These are phyloP conservation scores for Drosophila equinoxialis DNA, from an alignment of 1,140 invertebrate genomes.

Conservation along the genomic window DNA sequence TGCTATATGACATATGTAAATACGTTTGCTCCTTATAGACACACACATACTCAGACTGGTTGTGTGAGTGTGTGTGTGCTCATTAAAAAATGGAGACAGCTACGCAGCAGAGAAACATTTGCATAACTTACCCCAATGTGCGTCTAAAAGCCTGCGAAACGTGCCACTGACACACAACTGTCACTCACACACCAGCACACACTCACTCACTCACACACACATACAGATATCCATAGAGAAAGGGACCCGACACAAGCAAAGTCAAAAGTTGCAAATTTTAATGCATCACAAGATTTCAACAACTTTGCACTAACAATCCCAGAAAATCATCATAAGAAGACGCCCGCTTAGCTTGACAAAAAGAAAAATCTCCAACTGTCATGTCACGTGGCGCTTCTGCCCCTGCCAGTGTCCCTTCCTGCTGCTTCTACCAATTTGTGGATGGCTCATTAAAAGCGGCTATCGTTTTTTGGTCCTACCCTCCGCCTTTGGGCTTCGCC, in stretches of 20 bases:
- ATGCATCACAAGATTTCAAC: slow-evolving; percentile 75
- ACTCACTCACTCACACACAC: slow-evolving; percentile 3
- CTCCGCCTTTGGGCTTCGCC: slow-evolving; percentile 5
- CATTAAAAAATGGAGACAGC: slow-evolving; percentile 75
- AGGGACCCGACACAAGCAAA: slow-evolving; percentile 44
- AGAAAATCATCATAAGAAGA: slow-evolving; percentile 47
- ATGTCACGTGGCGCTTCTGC: slow-evolving; percentile 40
- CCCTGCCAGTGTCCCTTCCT: not conserved
- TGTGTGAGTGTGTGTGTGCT: slow-evolving; percentile 45
- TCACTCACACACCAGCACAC: slow-evolving; percentile 45
- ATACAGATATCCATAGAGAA: not conserved
- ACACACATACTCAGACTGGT: slow-evolving; percentile 19
- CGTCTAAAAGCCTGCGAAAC: slow-evolving; percentile 65
- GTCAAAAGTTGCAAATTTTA: slow-evolving; percentile 79
- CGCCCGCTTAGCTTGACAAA: slow-evolving; percentile 43
- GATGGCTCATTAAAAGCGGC: slow-evolving; percentile 65
- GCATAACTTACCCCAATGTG: slow-evolving; percentile 52
- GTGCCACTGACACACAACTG: slow-evolving; percentile 78
- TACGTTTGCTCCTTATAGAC: slow-evolving; percentile 33
- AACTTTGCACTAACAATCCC: slow-evolving; percentile 53
- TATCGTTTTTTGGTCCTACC: slow-evolving; percentile 29
- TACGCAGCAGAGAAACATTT: slow-evolving; percentile 75
- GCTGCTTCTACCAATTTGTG: slow-evolving; percentile 24
- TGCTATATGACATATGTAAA: slow-evolving; percentile 35
- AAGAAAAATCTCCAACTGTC: slow-evolving; percentile 36